These are phyloP conservation scores for Fulica atra DNA, from an alignment of 2,113 vertebrate genomes.

Conservation along the genomic window DNA sequence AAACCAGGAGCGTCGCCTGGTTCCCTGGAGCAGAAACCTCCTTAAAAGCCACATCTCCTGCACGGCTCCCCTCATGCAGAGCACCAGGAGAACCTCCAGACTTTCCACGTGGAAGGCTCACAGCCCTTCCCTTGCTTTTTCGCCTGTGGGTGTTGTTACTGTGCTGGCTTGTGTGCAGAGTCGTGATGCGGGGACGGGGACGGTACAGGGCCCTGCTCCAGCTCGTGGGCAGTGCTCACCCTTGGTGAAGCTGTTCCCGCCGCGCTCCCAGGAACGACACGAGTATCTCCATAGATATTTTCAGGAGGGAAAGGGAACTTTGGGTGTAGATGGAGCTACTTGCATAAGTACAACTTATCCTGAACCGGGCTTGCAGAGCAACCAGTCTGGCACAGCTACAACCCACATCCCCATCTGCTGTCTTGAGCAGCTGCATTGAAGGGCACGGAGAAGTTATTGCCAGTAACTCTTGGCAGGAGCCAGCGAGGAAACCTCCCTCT, in stretches of 20 bases:
- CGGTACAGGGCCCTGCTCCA: neutral
- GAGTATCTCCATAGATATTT: neutral
- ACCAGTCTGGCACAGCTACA: conserved; percentile 41
- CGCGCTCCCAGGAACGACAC: neutral
- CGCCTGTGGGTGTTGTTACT: neutral
- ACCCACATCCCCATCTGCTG: conserved; percentile 40
- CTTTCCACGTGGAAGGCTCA: neutral
- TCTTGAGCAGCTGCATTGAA: conserved; percentile 54
- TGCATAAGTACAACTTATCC: neutral
- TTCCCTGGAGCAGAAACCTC: neutral
- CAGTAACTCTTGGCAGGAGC: conserved; percentile 42
- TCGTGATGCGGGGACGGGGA: neutral
- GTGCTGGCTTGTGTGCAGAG: neutral
- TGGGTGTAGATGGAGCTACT: neutral
- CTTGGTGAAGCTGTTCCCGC: neutral
- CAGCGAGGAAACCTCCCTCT: conserved; percentile 1
- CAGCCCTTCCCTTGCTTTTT: neutral
- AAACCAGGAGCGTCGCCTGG: neutral
- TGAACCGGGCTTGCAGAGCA: conserved; percentile 7
- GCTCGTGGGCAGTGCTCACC: neutral
- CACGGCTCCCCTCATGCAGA: neutral
- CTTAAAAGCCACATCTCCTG: neutral
- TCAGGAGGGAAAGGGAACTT: neutral
- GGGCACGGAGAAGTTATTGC: conserved; percentile 36
- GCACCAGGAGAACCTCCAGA: neutral